These are phyloP conservation scores for Drosophila prolongata DNA, from an alignment of 2,888 invertebrate genomes.

Conservation along the genomic window DNA sequence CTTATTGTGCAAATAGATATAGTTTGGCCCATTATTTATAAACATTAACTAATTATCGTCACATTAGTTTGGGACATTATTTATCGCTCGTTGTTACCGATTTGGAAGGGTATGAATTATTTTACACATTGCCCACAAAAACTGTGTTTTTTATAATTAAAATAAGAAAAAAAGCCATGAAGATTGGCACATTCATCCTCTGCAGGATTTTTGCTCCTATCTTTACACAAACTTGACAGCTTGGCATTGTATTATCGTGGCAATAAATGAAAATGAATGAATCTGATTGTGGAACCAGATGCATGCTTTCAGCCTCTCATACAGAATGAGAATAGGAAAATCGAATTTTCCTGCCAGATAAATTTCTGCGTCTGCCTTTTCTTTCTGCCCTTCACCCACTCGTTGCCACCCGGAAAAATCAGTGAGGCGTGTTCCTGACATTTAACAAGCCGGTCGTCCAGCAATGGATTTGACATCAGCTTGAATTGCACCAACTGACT, in stretches of 20 bases:
- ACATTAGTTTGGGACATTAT: too few species aligned
- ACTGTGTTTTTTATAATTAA: neutral
- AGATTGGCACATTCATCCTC: slow-evolving; percentile 5
- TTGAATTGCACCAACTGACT: slow-evolving; percentile 23
- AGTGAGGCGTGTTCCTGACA: slow-evolving; percentile 73
- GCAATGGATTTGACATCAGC: slow-evolving; percentile 20
- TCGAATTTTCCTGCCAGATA: slow-evolving; percentile 63
- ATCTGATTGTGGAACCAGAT: slow-evolving; percentile 48
- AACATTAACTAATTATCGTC: too few species aligned
- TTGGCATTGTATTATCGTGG: slow-evolving; percentile 11
- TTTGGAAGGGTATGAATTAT: too few species aligned
- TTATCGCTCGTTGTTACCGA: too few species aligned
- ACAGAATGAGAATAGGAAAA: slow-evolving; percentile 35
- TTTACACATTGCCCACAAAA: neutral
- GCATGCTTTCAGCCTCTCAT: slow-evolving; percentile 48
- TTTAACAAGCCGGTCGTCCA: slow-evolving; percentile 67
- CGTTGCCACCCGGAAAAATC: slow-evolving; percentile 49
- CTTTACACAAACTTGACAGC: slow-evolving; percentile 1
- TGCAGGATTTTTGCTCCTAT: slow-evolving; percentile 4
- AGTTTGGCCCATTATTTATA: too few species aligned
- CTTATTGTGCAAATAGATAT: too few species aligned
- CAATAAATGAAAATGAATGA: slow-evolving; percentile 72
- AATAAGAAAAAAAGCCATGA: neutral
- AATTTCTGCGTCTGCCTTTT: slow-evolving; percentile 58
- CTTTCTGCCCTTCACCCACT: neutral